Conservation (phyloP, 2,888 invertebrate species). For the Sthenelais limicola region DNA sequence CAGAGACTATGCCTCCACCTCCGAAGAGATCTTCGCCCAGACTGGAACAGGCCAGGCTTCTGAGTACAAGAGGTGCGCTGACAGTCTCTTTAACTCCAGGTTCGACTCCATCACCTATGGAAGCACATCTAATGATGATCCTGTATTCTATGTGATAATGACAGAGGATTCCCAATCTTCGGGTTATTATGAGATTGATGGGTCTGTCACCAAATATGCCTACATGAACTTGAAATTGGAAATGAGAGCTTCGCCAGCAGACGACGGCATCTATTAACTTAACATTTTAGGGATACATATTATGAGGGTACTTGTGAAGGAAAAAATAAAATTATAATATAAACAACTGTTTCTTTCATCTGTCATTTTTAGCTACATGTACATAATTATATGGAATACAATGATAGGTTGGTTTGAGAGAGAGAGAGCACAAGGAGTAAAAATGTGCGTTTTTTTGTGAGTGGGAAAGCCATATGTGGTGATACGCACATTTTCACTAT, state of each 20-base stretch:
- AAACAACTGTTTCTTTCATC: background rate
- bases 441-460: no score
- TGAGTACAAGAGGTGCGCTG: slow-evolving; percentile 55
- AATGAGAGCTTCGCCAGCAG: background rate
- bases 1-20: slow-evolving; percentile 53
- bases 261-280: background rate
- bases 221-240: slow-evolving; percentile 25
- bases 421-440: no score
- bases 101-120: slow-evolving; percentile 52
- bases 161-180: slow-evolving; percentile 36
- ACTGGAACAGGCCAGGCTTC: slow-evolving; percentile 28
- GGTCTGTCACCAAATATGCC: background rate
- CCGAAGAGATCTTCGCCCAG: slow-evolving; percentile 55
- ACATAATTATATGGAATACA: background rate
- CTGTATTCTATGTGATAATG: slow-evolving; percentile 54
- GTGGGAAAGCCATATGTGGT: no score
- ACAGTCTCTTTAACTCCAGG: slow-evolving; percentile 55
- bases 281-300: background rate
- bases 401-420: no score
- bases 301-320: background rate
- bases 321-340: background rate
- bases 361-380: background rate
- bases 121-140: slow-evolving; percentile 51
- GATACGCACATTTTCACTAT: no score
- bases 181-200: background rate